Conservation (phyloP, 2,797 vertebrate species). For the Helarctos malayanus region DNA sequence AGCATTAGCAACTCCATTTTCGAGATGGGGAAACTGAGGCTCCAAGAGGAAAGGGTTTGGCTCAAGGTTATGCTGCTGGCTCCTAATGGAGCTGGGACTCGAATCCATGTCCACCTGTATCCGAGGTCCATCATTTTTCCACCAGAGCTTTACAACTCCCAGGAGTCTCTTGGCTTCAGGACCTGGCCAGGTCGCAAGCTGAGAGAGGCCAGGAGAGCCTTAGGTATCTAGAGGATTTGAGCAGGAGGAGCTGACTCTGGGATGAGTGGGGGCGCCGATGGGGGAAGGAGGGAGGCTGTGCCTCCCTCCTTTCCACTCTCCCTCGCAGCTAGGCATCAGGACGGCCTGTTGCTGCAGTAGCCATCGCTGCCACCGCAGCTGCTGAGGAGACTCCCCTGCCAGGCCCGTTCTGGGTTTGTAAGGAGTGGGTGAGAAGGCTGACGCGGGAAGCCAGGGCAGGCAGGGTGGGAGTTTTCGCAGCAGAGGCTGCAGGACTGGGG, state of each 20-base stretch:
- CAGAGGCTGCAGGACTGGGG: conserved; percentile 81
- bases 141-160: neutral
- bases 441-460: conserved; percentile 74
- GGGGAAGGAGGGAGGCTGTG: neutral
- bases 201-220: conserved; percentile 35
- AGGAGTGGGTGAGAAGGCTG: conserved; percentile 81
- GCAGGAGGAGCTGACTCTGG: conserved; percentile 21
- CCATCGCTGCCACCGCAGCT: conserved; percentile 42
- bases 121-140: conserved; percentile 22
- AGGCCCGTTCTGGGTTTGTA: conserved; percentile 80
- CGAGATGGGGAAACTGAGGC: conserved; percentile 67
- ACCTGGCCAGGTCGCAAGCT: conserved; percentile 11
- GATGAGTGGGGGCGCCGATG: neutral
- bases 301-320: conserved; percentile 23
- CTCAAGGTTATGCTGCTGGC: conserved; percentile 65
- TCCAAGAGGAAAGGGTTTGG: conserved; percentile 28
- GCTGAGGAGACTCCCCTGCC: conserved; percentile 77
- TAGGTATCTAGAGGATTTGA: conserved; percentile 18
- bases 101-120: conserved; percentile 27
- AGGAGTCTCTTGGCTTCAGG: conserved; percentile 8
- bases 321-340: neutral
- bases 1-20: conserved; percentile 64
- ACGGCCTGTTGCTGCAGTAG: conserved; percentile 60
- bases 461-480: conserved; percentile 81
- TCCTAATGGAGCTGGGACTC: conserved; percentile 55